Conservation (phyloP, 2,113 vertebrate genomes). For the Edolisoma coerulescens region DNA sequence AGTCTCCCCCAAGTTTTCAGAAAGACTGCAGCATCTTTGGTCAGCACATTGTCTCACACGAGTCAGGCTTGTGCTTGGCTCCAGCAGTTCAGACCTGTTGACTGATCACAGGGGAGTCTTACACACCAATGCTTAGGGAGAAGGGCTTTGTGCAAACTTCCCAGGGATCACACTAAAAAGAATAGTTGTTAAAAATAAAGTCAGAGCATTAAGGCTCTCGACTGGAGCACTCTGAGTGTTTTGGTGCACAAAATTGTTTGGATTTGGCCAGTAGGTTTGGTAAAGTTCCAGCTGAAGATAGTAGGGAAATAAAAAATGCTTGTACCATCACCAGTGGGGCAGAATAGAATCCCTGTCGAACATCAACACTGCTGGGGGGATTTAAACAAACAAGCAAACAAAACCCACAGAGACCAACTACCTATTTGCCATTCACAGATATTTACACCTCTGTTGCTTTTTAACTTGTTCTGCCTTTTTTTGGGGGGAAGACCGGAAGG, state of each 20-base stretch:
- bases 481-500: background rate
- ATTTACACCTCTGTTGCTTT: background rate
- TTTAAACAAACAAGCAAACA: background rate
- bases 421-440: background rate
- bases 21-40: background rate
- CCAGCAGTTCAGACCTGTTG: background rate
- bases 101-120: background rate
- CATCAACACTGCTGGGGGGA: background rate
- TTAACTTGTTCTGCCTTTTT: background rate
- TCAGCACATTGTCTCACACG: fast-evolving
- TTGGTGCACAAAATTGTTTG: background rate
- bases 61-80: background rate
- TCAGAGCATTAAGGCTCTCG: background rate
- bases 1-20: background rate
- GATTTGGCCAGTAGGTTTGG: background rate
- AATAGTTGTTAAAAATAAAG: fast-evolving
- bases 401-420: background rate
- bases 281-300: background rate
- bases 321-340: background rate
- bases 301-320: fast-evolving
- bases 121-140: background rate
- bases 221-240: background rate
- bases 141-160: background rate
- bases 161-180: background rate
- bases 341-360: background rate